These are phyloP conservation scores for Catagonus wagneri DNA, from an alignment of 2,113 vertebrate species.

Conservation along the genomic window DNA sequence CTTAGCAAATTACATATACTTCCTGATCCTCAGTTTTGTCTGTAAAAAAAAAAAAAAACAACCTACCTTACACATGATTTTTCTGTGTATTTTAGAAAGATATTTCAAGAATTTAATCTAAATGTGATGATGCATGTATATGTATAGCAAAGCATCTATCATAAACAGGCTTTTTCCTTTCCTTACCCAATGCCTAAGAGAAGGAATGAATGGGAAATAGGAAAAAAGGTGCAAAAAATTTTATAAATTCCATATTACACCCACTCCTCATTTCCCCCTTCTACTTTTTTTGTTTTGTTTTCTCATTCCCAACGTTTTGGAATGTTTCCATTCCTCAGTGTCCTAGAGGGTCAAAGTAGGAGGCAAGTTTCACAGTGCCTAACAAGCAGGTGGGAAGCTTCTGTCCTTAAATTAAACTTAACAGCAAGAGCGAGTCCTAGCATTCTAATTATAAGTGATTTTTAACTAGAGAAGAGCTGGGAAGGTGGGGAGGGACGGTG, in stretches of 20 bases:
- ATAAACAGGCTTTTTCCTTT: background rate
- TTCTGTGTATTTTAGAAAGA: constrained; percentile 32
- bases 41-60: constrained; percentile 42
- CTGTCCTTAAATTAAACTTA: background rate
- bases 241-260: background rate
- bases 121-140: constrained; percentile 2
- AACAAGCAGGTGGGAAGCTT: background rate
- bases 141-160: background rate
- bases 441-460: background rate
- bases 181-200: background rate
- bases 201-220: background rate
- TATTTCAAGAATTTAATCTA: constrained; percentile 27
- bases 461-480: background rate
- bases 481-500: background rate
- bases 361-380: background rate
- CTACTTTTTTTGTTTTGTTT: background rate
- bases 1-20: constrained; percentile 28
- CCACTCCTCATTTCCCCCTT: background rate
- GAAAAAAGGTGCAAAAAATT: constrained; percentile 20
- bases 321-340: background rate
- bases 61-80: background rate
- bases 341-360: background rate
- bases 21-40: background rate
- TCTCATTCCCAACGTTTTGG: constrained; percentile 41
- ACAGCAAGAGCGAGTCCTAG: background rate